Conservation (phyloP, 1,140 invertebrate genomes). For the Drosophila pallidifrons region DNA sequence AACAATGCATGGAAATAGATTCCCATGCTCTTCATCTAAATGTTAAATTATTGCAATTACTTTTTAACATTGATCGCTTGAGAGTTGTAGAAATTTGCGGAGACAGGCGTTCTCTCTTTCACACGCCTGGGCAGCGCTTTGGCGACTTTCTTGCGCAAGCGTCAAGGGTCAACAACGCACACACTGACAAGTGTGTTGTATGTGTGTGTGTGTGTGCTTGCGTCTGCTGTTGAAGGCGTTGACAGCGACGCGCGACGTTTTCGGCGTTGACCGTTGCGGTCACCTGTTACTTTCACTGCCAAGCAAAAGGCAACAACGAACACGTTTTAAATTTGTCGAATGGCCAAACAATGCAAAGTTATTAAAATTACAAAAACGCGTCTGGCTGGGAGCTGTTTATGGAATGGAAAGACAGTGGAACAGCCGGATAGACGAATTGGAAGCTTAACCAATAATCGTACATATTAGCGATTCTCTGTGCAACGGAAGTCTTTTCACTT, state of each 20-base stretch:
- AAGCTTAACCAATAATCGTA: constrained; percentile 68
- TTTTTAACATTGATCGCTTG: not conserved
- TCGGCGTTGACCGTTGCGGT: constrained; percentile 52
- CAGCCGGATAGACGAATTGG: not conserved
- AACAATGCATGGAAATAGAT: not conserved
- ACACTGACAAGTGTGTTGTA: not conserved
- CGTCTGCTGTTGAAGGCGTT: constrained; percentile 33
- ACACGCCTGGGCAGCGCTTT: constrained; percentile 14
- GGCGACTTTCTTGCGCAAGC: constrained; percentile 45
- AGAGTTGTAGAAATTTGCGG: constrained; percentile 21
- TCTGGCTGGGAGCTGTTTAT: constrained; percentile 7
- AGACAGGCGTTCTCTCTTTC: constrained; percentile 30
- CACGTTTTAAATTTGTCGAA: constrained; percentile 69
- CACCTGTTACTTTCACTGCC: constrained; percentile 74
- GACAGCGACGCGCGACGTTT: constrained; percentile 43
- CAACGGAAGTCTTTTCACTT: constrained; percentile 67
- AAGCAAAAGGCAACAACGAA: constrained; percentile 44
- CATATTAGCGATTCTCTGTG: constrained; percentile 74
- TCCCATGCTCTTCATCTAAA: not conserved
- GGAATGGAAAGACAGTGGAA: not conserved
- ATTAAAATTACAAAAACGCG: constrained; percentile 68
- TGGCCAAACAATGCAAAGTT: constrained; percentile 59
- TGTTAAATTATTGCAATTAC: constrained; percentile 6
- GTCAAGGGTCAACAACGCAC: constrained; percentile 42
- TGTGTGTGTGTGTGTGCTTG: not conserved